Conservation (phyloP, 92 coral and sea anemone species). For the Porites cylindrica region DNA sequence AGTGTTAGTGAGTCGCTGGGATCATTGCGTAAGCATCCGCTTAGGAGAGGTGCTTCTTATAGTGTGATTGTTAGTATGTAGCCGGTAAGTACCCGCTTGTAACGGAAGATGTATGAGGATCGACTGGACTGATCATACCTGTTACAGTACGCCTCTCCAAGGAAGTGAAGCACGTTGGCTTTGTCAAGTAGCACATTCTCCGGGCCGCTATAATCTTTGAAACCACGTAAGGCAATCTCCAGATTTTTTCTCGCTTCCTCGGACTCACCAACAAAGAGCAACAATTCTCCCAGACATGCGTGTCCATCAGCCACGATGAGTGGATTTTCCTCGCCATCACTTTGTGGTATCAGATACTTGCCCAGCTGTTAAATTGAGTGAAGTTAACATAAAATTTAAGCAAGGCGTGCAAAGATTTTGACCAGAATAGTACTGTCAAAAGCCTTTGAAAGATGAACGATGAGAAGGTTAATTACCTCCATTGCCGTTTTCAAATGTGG, state of each 20-base stretch:
- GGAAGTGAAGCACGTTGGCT: conserved; percentile 23
- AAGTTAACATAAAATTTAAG: no score
- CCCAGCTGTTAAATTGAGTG: background rate
- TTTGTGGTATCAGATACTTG: background rate
- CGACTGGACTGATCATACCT: conserved; percentile 3
- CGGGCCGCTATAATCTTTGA: conserved; percentile 3
- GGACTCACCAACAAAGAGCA: conserved; percentile 21
- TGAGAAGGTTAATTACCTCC: background rate
- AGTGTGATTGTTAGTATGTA: no score
- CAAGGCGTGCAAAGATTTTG: no score
- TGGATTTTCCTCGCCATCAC: background rate
- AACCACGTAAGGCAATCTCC: background rate
- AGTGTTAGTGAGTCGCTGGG: no score
- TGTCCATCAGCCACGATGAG: conserved; percentile 18
- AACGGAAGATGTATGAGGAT: no score
- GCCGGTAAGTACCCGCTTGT: no score
- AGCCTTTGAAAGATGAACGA: no score
- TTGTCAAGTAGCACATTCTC: conserved; percentile 30
- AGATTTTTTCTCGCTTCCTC: conserved; percentile 14
- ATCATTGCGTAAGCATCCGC: no score
- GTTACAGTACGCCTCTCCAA: conserved; percentile 30
- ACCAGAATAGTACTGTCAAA: no score
- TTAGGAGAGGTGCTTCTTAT: no score
- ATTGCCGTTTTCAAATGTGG: conserved; percentile 14
- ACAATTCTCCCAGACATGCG: conserved; percentile 19